A percentile compares a stretch with the other conserved stretches of the same genome.
Conservation (phyloP, 53 echinoderm and acorn worm species). For the Holothuria scabra region DNA sequence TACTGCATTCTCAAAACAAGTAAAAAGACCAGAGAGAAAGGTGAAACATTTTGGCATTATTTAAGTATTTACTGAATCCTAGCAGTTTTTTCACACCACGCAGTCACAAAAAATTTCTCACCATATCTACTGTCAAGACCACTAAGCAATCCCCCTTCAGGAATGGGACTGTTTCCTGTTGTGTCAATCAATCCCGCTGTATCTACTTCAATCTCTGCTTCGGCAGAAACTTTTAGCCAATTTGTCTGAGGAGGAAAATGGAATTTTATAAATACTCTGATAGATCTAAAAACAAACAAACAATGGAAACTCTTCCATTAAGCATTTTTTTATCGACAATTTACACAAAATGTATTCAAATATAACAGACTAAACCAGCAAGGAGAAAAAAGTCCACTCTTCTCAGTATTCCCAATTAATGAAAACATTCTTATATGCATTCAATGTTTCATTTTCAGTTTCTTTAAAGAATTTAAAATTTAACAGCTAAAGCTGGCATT, state of each 20-base stretch:
- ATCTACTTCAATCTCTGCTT: conserved; percentile 67
- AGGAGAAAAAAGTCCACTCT: no score
- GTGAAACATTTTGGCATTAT: neutral
- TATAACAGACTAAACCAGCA: no score
- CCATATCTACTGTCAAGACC: conserved; percentile 29
- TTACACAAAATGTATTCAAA: no score
- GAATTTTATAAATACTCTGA: neutral
- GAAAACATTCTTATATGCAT: no score
- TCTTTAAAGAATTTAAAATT: no score
- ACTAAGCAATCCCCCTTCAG: conserved; percentile 19
- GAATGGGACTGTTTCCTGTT: conserved; percentile 66
- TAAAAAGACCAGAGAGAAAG: neutral
- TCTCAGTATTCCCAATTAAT: no score
- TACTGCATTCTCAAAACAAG: no score
- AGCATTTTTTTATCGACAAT: neutral
- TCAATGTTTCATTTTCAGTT: no score
- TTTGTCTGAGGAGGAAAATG: conserved; percentile 60
- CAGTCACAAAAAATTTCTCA: neutral
- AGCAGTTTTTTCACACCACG: no score
- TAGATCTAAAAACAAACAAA: neutral
- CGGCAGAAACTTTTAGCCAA: conserved; percentile 77
- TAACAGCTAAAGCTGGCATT: no score
- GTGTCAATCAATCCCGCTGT: conserved; percentile 83
- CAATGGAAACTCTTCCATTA: neutral
- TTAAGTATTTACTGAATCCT: neutral